Percentiles rank a stretch among this genome's conserved stretches.
phyloP scores from a whole-genome alignment of 2,113 vertebrate genomes.

The Hippopotamus amphibius region DNA sequence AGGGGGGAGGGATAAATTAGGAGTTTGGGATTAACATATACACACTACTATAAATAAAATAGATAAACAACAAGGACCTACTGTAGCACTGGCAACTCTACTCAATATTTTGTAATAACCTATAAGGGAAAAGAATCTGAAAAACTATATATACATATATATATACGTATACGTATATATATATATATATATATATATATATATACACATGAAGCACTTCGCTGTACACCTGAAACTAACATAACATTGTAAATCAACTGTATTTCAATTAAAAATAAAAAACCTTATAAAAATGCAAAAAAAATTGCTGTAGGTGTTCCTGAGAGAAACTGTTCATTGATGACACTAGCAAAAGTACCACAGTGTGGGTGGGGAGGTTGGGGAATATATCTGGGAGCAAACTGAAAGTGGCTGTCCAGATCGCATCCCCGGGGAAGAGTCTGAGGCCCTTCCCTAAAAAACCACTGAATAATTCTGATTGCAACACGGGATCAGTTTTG shows the following conservation, averaged over 20 bases:
- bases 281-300: neutral
- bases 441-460: neutral
- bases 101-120: neutral
- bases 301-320: neutral
- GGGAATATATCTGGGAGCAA: neutral
- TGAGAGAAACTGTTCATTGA: neutral
- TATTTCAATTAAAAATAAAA: neutral
- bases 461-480: neutral
- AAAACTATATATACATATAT: neutral
- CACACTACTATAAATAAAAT: neutral
- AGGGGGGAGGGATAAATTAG: neutral
- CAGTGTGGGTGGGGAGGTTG: neutral
- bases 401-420: neutral
- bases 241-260: neutral
- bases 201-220: neutral
- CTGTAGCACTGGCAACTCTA: neutral
- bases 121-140: neutral
- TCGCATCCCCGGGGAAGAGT: no score
- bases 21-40: neutral
- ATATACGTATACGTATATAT: accelerated
- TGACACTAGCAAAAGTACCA: neutral
- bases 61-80: neutral
- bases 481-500: neutral
- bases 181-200: neutral
- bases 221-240: neutral